Conservation (phyloP, 2,113 vertebrate genomes). For the Neomonachus schauinslandi region DNA sequence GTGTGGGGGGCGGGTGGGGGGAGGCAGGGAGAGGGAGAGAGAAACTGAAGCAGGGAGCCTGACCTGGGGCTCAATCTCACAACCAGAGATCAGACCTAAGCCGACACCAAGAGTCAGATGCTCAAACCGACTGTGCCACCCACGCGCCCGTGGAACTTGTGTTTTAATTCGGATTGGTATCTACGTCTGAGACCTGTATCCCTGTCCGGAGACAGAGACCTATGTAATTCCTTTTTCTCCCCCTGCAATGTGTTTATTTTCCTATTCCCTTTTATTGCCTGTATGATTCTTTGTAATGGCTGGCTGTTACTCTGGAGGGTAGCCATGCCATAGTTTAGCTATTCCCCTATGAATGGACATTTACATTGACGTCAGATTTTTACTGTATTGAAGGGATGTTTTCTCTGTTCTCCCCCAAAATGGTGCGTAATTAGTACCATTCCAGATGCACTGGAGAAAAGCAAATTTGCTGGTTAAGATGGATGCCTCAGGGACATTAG, state of each 20-base stretch:
- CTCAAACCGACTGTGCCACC: no score
- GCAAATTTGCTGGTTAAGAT: background rate
- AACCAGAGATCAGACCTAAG: no score
- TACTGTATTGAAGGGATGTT: background rate
- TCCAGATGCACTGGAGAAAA: background rate
- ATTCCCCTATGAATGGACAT: background rate
- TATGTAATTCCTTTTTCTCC: background rate
- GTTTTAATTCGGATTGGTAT: background rate
- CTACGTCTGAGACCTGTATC: background rate
- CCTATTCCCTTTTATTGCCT: background rate
- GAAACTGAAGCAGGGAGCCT: background rate
- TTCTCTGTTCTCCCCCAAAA: background rate
- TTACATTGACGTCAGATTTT: background rate
- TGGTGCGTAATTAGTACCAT: background rate
- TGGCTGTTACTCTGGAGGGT: accelerated
- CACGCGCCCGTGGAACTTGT: no score
- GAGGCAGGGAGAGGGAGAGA: background rate
- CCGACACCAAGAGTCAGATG: no score
- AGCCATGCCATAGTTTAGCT: background rate
- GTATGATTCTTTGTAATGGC: background rate
- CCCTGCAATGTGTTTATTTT: background rate
- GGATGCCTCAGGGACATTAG: background rate
- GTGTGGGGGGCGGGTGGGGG: background rate
- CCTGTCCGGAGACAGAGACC: background rate
- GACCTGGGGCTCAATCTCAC: no score